These are phyloP conservation scores for Leptoteleia sp. DNA, from an alignment of 1,140 invertebrate species.

Conservation along the genomic window DNA sequence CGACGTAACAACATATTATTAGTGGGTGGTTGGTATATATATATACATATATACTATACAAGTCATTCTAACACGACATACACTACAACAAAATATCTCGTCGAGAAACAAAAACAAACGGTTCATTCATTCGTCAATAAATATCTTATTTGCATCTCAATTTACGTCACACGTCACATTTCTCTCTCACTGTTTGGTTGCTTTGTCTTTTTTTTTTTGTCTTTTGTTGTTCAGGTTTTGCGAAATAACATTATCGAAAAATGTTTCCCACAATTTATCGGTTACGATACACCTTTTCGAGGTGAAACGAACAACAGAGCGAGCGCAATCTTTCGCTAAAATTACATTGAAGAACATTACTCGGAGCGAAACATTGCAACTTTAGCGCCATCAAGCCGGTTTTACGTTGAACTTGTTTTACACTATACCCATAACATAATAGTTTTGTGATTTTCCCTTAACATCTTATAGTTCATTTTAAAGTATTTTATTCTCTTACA, in stretches of 20 bases:
- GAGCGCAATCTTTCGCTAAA: constrained; percentile 17
- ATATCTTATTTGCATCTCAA: constrained; percentile 56
- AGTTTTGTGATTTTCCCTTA: constrained; percentile 3
- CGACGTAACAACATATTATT: constrained; percentile 55
- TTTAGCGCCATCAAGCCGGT: constrained; percentile 28
- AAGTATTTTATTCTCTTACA: constrained; percentile 9
- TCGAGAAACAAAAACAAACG: constrained; percentile 39
- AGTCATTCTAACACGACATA: constrained; percentile 54
- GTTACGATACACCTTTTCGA: constrained; percentile 30
- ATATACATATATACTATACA: constrained; percentile 56
- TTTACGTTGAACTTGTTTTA: constrained; percentile 27
- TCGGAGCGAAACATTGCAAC: constrained; percentile 18
- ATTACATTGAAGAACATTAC: constrained; percentile 33
- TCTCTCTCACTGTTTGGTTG: constrained; percentile 13
- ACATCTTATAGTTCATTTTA: constrained; percentile 6
- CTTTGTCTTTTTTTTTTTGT: constrained; percentile 4
- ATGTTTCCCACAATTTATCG: constrained; percentile 19
- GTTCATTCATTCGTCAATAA: constrained; percentile 49
- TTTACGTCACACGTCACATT: constrained; percentile 33
- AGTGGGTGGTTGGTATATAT: constrained; percentile 10
- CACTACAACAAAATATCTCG: constrained; percentile 54
- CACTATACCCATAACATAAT: constrained; percentile 15
- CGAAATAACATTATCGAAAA: constrained; percentile 26
- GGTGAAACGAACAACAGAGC: constrained; percentile 28
- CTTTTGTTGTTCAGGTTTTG: not conserved